These are phyloP conservation scores for Scaptomyza montana DNA, from an alignment of 1,140 invertebrate species.

Conservation along the genomic window DNA sequence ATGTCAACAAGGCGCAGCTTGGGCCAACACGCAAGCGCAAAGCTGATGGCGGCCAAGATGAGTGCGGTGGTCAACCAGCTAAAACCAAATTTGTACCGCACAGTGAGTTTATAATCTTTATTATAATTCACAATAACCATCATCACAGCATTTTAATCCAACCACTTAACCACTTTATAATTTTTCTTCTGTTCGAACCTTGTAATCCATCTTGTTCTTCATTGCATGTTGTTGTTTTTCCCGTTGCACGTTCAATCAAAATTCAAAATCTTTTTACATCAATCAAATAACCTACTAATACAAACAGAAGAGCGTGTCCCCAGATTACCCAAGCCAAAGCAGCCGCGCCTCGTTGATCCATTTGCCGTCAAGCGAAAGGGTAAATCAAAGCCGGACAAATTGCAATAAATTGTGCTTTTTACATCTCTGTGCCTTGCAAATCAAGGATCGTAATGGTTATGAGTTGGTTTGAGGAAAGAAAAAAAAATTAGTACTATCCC, in stretches of 20 bases:
- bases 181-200: neutral
- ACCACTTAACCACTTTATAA: neutral
- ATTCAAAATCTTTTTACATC: conserved; percentile 15
- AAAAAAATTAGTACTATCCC: no score
- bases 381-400: conserved; percentile 42
- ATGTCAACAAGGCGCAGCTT: conserved; percentile 51
- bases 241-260: conserved; percentile 1
- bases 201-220: conserved; percentile 18
- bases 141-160: no score
- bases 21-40: conserved; percentile 56
- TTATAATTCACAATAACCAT: no score
- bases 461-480: neutral
- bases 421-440: neutral
- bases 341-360: conserved; percentile 70
- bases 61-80: conserved; percentile 9
- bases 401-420: no score
- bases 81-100: conserved; percentile 67
- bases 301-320: conserved; percentile 39
- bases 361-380: conserved; percentile 82
- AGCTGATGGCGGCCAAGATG: conserved; percentile 36
- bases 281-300: conserved; percentile 30
- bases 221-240: conserved; percentile 26
- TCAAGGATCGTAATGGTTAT: conserved; percentile 38
- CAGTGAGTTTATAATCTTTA: conserved; percentile 45
- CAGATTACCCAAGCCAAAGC: conserved; percentile 61